Conservation (phyloP, 2,797 vertebrate species). For the Phrynocephalus vlangalii region DNA sequence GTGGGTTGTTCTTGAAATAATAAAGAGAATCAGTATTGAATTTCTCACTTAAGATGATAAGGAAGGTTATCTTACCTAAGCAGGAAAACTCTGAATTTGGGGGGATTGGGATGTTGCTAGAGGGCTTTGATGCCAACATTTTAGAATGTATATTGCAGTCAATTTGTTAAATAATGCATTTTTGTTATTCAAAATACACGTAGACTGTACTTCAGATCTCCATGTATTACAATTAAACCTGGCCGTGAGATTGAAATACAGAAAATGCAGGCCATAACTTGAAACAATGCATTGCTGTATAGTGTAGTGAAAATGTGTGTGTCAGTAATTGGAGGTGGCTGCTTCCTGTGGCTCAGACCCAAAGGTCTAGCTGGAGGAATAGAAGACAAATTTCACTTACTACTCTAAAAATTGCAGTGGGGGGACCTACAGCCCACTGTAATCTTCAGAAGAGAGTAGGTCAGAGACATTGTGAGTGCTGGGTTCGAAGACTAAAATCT, state of each 20-base stretch:
- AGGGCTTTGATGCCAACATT: neutral
- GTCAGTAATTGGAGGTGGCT: neutral
- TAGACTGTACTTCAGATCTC: neutral
- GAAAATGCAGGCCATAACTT: neutral
- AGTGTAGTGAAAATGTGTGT: neutral
- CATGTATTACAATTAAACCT: neutral
- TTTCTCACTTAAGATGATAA: neutral
- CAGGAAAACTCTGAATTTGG: neutral
- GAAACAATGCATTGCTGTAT: neutral
- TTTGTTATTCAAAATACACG: neutral
- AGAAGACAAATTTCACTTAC: neutral
- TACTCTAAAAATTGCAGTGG: neutral
- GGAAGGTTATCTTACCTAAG: neutral
- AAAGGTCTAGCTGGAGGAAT: neutral
- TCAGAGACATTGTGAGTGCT: neutral
- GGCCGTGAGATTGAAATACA: no score
- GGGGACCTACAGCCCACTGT: neutral
- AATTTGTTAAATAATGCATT: neutral
- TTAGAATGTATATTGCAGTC: neutral
- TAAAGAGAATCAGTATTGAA: neutral
- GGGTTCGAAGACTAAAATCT: neutral
- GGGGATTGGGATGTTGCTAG: neutral
- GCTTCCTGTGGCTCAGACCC: neutral
- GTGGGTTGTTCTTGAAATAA: neutral
- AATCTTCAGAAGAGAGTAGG: neutral